These are phyloP conservation scores for Drosophila sucinea DNA, from an alignment of 1,140 invertebrate species.

Conservation along the genomic window DNA sequence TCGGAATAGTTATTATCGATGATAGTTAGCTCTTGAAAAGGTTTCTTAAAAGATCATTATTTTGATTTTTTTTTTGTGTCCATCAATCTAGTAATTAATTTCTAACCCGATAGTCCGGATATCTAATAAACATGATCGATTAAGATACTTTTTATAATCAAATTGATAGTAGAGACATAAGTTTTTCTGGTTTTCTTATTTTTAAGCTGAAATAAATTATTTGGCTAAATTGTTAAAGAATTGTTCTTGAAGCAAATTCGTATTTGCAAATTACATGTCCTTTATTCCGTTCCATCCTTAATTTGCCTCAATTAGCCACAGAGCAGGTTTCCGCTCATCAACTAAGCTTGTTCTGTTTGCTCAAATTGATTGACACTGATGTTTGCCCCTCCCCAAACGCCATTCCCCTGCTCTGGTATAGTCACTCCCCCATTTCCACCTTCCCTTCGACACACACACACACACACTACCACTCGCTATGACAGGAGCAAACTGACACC, in stretches of 20 bases:
- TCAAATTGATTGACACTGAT: constrained; percentile 73
- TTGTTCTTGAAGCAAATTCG: neutral
- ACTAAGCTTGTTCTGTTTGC: constrained; percentile 53
- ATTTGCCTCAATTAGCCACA: constrained; percentile 56
- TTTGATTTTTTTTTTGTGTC: too few species aligned
- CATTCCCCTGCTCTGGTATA: neutral
- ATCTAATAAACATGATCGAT: too few species aligned
- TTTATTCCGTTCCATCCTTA: neutral
- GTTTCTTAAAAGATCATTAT: too few species aligned
- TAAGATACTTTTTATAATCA: neutral
- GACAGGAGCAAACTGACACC: constrained; percentile 73
- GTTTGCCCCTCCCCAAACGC: constrained; percentile 26
- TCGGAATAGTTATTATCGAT: too few species aligned
- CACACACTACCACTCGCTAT: neutral
- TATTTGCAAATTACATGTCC: constrained; percentile 5
- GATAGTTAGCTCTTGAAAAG: too few species aligned
- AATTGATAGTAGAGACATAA: too few species aligned
- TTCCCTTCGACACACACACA: neutral
- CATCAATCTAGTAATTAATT: too few species aligned
- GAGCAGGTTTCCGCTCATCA: constrained; percentile 64
- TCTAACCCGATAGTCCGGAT: too few species aligned
- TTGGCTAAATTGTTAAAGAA: neutral
- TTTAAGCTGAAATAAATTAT: neutral
- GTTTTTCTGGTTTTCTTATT: too few species aligned
- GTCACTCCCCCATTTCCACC: neutral